Evolutionary conservation across 2,113 vertebrate species (phyloP).

Genomic region (Scopus umbretta): DNA sequence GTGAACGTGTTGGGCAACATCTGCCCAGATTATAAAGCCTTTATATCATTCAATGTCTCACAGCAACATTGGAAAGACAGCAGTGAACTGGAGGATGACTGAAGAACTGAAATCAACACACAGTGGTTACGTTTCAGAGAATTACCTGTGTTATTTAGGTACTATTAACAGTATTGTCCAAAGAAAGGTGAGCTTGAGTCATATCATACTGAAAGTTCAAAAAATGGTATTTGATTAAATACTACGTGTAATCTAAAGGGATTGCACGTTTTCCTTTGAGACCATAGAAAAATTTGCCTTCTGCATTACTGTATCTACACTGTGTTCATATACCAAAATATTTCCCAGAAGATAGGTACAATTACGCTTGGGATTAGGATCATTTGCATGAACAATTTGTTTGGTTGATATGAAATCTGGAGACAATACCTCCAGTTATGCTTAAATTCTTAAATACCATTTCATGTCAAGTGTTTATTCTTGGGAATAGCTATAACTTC

Average conservation of each 20-base stretch:
- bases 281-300: not conserved
- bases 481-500: not conserved
- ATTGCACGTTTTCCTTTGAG: not conserved
- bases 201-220: no score
- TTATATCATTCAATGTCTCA: not conserved
- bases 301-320: not conserved
- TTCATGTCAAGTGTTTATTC: not conserved
- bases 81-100: not conserved
- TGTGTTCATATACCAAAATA: not conserved
- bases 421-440: not conserved
- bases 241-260: not conserved
- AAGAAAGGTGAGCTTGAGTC: not conserved
- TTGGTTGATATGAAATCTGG: not conserved
- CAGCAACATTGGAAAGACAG: not conserved
- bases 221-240: not conserved
- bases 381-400: not conserved
- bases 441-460: not conserved
- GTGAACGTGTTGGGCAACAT: not conserved
- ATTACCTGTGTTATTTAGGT: not conserved
- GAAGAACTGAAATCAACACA: not conserved
- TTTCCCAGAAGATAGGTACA: not conserved
- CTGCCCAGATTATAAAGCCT: not conserved
- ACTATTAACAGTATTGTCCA: not conserved
- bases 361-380: not conserved
- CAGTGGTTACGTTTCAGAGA: not conserved